Base-by-base conservation (phyloP, 2,113 vertebrate species). In the Pithys albifrons region DNA sequence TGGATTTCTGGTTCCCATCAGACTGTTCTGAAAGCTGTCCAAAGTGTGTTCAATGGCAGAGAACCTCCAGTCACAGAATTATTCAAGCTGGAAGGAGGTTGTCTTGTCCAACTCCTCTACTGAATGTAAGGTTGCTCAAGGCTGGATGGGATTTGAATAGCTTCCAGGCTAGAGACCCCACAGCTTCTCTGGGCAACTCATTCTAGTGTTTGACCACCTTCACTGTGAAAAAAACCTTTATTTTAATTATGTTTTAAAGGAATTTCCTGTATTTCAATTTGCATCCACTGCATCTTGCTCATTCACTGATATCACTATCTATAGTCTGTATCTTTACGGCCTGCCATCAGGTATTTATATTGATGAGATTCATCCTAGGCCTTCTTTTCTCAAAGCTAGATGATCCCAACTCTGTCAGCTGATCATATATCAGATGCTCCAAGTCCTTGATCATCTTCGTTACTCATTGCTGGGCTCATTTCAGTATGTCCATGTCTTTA, bases 341-440 rank as follows among this genome's bases (percentile, higher is more conserved):
- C 65, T 78, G 12, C 24, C 5, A 18, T 52, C 9, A 61, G 27
- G 11, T 69, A 46, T 76, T 86, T 69, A 9, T 48, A 48, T 5
- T 52, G 69, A 27, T 61, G 20, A 73, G 37, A 65, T 33, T 35
- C 29, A 76, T 16, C 37, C 19, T 61, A 33, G 20, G 9, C 14
- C 7, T 19, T 52, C 45, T 35, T 15, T 52, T 65, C 35, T 20
- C 35, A 27, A 52, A 27, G 35, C 6, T 27, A 52, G 46, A 45
- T 37, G 52, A 78, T 39, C 27, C 24, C 24, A 76, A 2, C 15
- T 88, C 51, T n/a, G 20, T 41, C 70, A 66, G 9, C 3, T 12
- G 73, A 46, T 65, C 1, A 0, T 46, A 19, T 25, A 48, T 35
- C 2, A 2, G 6, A 39, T 45, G 7, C 31, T 85, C 2, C 31